These are phyloP conservation scores for Anastrepha obliqua DNA, from an alignment of 1,140 invertebrate species.

Conservation along the genomic window DNA sequence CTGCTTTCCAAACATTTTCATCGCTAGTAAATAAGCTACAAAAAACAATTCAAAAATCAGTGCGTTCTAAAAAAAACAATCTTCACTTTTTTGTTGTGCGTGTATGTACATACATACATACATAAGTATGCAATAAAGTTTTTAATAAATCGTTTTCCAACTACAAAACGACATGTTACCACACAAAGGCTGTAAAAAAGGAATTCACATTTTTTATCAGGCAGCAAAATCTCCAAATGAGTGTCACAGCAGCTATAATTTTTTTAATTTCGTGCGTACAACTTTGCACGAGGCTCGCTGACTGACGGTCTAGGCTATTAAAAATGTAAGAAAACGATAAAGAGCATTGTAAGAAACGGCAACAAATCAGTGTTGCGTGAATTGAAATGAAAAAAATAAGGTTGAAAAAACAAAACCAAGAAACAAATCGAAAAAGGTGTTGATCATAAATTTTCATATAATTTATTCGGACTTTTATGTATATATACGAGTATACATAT, in stretches of 20 bases:
- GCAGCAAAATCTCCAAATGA: constrained; percentile 36
- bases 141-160: constrained; percentile 43
- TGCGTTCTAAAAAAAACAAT: no score
- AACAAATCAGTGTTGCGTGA: constrained; percentile 31
- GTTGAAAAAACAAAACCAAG: background rate
- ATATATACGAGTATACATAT: background rate
- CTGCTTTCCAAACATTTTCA: no score
- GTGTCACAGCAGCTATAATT: constrained; percentile 45
- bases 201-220: constrained; percentile 38
- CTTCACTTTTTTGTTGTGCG: no score
- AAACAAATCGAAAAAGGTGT: constrained; percentile 53
- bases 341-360: constrained; percentile 34
- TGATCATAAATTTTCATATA: constrained; percentile 55
- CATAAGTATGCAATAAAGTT: background rate
- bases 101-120: background rate
- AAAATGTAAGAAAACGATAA: constrained; percentile 50
- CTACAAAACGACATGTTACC: constrained; percentile 40
- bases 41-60: no score
- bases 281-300: background rate
- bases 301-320: constrained; percentile 25
- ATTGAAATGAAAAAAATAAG: constrained; percentile 9
- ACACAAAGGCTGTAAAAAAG: background rate
- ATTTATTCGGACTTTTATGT: constrained; percentile 8
- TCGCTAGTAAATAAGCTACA: no score
- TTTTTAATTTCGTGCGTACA: constrained; percentile 15